Base-by-base conservation (phyloP, 2,888 invertebrate genomes). In the Vesta saturnalis region DNA sequence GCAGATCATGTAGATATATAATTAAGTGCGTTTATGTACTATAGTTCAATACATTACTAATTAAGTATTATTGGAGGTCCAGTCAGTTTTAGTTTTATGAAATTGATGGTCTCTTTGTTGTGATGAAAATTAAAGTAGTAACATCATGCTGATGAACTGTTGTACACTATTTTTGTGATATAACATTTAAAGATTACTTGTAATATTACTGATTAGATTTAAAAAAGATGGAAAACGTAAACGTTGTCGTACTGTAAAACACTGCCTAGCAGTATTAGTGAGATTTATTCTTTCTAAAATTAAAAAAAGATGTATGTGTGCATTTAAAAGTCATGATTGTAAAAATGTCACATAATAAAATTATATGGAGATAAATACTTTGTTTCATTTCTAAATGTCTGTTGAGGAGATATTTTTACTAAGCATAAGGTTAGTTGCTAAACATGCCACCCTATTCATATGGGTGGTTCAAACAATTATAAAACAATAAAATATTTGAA, bases 61-160 rank as follows among this genome's bases (percentile, higher is more conserved):
- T 65, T 60, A 65, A 39, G 21, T 54, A 21, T 39, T 65, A 60
- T 60, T 64, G 35, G 16, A 15, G 22, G 39, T 35, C 52, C 8
- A 22, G 18, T 14, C 52, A 47, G 46, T 68, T 68, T 68, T 68
- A 68, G 60, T 68, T 68, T 60, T 68, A 35, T 68, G 60, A 68
- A 68, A 55, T 60, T 54, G 60, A 30, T 18, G 62, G 61, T 23
- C 21, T 21, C 16, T 61, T 59, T 43, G 35, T 39, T 59, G 16
- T 18, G 21, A 15, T 59, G 10, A n/a, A 39, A 39, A n/a, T 22
- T 22, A 56, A 30, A 18, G 16, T 59, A 49, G 30, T 49, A 60
- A 30, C 60, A 60, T 60, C 52, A 15, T 60, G 30, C 14, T 21
- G 59, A 59, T 59, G 59, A 16, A 59, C 39, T 52, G 35, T 18